Evolutionary conservation across 1,140 invertebrate species (phyloP).

Genomic region (Penaeus chinensis): DNA sequence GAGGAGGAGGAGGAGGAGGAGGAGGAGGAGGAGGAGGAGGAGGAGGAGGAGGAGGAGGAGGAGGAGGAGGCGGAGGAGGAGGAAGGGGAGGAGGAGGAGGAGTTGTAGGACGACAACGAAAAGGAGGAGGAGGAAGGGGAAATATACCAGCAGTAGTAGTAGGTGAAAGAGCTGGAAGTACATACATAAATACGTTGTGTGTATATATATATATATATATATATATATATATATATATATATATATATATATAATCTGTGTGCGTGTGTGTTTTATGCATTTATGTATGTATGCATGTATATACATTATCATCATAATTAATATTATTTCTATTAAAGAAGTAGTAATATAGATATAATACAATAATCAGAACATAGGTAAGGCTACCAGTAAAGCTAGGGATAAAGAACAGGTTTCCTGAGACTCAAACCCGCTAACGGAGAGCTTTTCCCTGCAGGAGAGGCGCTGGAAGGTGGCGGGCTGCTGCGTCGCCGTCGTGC

Average conservation of each 20-base stretch:
- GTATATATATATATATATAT: conserved; percentile 8
- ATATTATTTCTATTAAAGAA: too few relatives aligned
- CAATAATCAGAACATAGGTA: too few relatives aligned
- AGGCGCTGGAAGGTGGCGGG: conserved; percentile 39
- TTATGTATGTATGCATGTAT: not conserved
- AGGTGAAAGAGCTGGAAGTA: not conserved
- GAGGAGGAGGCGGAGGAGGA: too few relatives aligned
- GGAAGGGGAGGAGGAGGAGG: too few relatives aligned
- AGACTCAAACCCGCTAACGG: not conserved
- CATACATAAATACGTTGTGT: too few relatives aligned
- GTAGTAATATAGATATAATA: too few relatives aligned
- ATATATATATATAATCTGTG: not conserved
- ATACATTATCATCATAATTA: not conserved
- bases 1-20: too few relatives aligned
- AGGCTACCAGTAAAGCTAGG: not conserved
- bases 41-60: too few relatives aligned
- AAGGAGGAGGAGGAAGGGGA: too few relatives aligned
- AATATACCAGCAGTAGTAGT: not conserved
- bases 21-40: too few relatives aligned
- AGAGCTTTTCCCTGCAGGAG: not conserved
- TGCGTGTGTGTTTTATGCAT: not conserved
- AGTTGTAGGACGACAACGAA: too few relatives aligned
- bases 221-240: conserved; percentile 4
- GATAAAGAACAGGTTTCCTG: too few relatives aligned
- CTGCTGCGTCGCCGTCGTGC: not conserved